Percentiles rank a stretch among this genome's conserved stretches.
Conservation (phyloP, 2,888 invertebrate species). For the Orchestes rusci region DNA sequence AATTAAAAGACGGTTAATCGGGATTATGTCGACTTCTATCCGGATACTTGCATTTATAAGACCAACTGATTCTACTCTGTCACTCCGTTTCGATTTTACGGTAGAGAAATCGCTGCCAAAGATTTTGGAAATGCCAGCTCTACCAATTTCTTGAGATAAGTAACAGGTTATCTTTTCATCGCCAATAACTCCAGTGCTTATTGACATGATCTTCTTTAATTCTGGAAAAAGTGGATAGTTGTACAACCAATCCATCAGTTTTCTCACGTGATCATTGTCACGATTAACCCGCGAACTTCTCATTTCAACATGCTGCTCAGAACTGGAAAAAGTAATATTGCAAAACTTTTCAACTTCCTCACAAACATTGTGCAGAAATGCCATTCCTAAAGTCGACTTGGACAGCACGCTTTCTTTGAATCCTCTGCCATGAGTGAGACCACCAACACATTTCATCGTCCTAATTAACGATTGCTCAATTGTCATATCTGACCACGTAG, state of each 20-base stretch:
- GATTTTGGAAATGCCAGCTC: background rate
- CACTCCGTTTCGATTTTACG: background rate
- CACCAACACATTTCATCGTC: conserved; percentile 25
- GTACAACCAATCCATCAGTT: conserved; percentile 29
- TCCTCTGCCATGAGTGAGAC: conserved; percentile 15
- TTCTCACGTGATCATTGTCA: conserved; percentile 32
- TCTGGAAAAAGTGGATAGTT: conserved; percentile 33
- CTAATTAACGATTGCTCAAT: conserved; percentile 29
- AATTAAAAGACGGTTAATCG: background rate
- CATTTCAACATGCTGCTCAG: conserved; percentile 26
- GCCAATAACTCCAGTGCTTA: conserved; percentile 24
- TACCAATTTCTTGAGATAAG: conserved; percentile 30
- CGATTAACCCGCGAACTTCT: conserved; percentile 32
- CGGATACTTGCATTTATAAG: background rate
- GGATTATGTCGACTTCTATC: background rate
- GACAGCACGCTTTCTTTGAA: conserved; percentile 11
- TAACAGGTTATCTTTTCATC: conserved; percentile 33
- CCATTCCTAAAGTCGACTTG: conserved; percentile 7
- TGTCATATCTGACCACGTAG: conserved; percentile 15
- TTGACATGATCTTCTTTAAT: conserved; percentile 26
- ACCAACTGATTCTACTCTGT: background rate
- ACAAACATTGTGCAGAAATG: background rate
- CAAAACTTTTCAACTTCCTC: conserved; percentile 26
- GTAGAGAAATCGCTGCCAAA: background rate
- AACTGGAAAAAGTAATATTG: conserved; percentile 26